These are phyloP conservation scores for Therioaphis trifolii DNA, from an alignment of 2,888 invertebrate species.

Conservation along the genomic window DNA sequence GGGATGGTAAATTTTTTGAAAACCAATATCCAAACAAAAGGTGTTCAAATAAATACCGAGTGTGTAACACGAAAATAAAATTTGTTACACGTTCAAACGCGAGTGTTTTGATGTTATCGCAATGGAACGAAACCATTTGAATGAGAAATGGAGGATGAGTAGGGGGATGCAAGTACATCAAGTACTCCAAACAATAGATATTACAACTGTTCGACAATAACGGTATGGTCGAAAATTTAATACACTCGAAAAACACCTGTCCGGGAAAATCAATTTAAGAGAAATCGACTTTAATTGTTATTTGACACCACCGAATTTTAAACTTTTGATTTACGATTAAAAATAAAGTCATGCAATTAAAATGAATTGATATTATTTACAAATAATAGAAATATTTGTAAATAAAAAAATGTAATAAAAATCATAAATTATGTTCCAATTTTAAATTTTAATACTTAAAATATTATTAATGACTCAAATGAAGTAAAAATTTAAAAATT, in stretches of 20 bases:
- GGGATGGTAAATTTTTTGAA: not conserved
- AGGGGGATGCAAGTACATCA: not conserved
- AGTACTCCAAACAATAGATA: constrained; percentile 24
- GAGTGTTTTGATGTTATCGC: constrained; percentile 28
- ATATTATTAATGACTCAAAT: too few species aligned
- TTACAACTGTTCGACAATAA: constrained; percentile 12
- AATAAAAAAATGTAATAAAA: too few species aligned
- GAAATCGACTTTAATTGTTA: not conserved
- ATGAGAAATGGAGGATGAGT: not conserved
- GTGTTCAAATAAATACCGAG: constrained; percentile 25
- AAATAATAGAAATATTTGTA: too few species aligned
- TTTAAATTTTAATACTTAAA: too few species aligned
- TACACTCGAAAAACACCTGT: constrained; percentile 22
- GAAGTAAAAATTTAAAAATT: too few species aligned
- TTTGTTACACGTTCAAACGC: constrained; percentile 20
- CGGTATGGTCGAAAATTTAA: constrained; percentile 17
- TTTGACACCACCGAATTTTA: not conserved
- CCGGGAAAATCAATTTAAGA: not conserved
- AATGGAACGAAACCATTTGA: constrained; percentile 35
- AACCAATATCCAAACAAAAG: constrained; percentile 19
- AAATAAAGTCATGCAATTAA: too few species aligned
- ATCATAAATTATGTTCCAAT: too few species aligned
- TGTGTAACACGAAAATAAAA: constrained; percentile 22
- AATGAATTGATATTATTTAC: too few species aligned
- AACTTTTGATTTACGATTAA: not conserved